A percentile compares a stretch with the other conserved stretches of the same genome.
Evolutionary conservation across 2,888 invertebrate species (phyloP).

Genomic region (Pteria penguin): DNA sequence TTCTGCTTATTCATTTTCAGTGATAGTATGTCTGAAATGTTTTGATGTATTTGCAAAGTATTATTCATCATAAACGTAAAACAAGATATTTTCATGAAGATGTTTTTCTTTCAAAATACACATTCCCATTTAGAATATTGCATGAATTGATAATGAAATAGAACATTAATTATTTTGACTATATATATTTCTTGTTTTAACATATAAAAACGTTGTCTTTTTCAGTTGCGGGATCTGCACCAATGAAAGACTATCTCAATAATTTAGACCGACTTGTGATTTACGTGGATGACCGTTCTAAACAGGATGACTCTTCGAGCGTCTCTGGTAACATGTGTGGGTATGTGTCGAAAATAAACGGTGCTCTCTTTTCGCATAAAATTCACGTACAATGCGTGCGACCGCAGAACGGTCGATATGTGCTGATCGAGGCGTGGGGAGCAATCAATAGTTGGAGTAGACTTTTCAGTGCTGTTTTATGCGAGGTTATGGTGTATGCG

Average conservation of each 20-base stretch:
- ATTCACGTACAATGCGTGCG: conserved; percentile 81
- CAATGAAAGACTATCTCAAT: conserved; percentile 80
- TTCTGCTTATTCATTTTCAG: too few species aligned
- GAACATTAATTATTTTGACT: too few species aligned
- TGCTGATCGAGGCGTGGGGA: conserved; percentile 82
- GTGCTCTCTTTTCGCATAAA: conserved; percentile 81
- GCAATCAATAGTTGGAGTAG: conserved; percentile 81
- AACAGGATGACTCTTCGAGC: conserved; percentile 66
- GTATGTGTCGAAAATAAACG: conserved; percentile 81
- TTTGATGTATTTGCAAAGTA: too few species aligned
- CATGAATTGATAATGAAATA: too few species aligned
- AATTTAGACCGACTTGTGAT: conserved; percentile 82
- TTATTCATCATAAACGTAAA: too few species aligned
- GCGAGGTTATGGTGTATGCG: conserved; percentile 82
- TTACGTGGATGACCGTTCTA: conserved; percentile 81
- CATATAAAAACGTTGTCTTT: too few species aligned
- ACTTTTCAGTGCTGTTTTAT: conserved; percentile 82
- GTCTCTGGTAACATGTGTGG: conserved; percentile 80
- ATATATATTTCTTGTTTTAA: too few species aligned
- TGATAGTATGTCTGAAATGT: too few species aligned
- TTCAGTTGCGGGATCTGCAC: conserved; percentile 64
- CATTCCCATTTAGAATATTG: too few species aligned
- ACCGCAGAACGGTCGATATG: conserved; percentile 80
- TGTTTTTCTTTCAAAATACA: too few species aligned
- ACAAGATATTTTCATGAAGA: too few species aligned